Percentiles rank a stretch among this genome's conserved stretches.
These are phyloP conservation scores for Oryzias melastigma DNA, from an alignment of 2,113 vertebrate genomes.

Conservation along the genomic window DNA sequence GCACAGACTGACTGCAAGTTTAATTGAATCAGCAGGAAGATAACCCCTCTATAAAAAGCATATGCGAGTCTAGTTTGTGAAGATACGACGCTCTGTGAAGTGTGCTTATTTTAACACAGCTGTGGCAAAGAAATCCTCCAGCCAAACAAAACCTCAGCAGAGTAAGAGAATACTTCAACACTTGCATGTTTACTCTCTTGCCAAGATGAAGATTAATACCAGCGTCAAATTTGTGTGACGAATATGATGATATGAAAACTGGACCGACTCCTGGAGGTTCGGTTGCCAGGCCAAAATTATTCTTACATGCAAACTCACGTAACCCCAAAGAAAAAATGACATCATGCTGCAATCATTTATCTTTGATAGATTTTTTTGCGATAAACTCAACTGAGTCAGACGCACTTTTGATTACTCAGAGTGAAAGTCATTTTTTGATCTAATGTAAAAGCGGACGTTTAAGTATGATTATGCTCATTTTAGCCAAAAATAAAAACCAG, in stretches of 20 bases:
- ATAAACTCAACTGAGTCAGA: too few species aligned
- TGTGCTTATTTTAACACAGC: conserved; percentile 3
- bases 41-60: neutral
- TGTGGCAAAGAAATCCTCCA: neutral
- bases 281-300: neutral
- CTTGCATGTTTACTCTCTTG: neutral
- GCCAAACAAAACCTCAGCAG: conserved; percentile 7
- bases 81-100: conserved; percentile 1
- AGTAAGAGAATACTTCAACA: conserved; percentile 4
- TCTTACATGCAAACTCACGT: neutral
- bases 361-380: neutral
- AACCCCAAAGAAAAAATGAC: neutral
- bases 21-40: neutral
- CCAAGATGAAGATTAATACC: conserved; percentile 6
- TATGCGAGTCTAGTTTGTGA: neutral
- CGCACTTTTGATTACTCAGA: too few species aligned
- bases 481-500: too few species aligned
- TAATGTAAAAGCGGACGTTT: too few species aligned
- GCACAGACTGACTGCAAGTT: conserved; percentile 1
- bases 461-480: too few species aligned
- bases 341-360: neutral
- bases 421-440: too few species aligned
- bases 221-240: neutral
- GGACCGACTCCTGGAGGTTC: neutral
- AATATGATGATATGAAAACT: neutral